Evolutionary conservation across 1,140 invertebrate genomes (phyloP).

Genomic region (Sesamia nonagrioides): DNA sequence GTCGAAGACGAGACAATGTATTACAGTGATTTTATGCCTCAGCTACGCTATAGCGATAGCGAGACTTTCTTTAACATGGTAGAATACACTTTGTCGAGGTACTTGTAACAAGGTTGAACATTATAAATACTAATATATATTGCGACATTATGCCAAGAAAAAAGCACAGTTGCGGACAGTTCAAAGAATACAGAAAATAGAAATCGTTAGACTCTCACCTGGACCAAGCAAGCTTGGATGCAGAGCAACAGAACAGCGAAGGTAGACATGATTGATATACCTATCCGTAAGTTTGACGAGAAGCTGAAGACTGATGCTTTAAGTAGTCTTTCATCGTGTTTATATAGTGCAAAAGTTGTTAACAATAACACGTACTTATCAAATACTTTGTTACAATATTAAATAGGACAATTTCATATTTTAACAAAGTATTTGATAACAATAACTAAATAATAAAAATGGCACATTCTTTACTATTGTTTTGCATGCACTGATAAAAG

Average conservation of each 20-base stretch:
- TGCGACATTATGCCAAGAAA: too few species aligned
- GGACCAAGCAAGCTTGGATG: slow-evolving; percentile 65
- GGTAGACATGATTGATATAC: slow-evolving; percentile 62
- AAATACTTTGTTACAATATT: too few species aligned
- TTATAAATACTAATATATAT: too few species aligned
- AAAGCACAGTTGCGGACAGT: too few species aligned
- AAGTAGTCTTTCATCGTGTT: not conserved
- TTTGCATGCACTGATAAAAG: slow-evolving; percentile 10
- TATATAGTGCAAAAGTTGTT: slow-evolving; percentile 18
- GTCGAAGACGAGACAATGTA: too few species aligned
- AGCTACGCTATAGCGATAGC: too few species aligned
- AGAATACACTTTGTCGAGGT: too few species aligned
- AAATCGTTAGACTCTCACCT: slow-evolving; percentile 54
- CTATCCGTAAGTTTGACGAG: not conserved
- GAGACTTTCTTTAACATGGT: too few species aligned
- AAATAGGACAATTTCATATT: not conserved
- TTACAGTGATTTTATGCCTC: too few species aligned
- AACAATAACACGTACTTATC: not conserved
- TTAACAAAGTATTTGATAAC: not conserved
- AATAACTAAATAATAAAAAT: too few species aligned
- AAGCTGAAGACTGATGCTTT: slow-evolving; percentile 35
- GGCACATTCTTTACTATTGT: not conserved
- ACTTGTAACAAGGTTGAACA: too few species aligned
- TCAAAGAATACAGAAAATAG: too few species aligned
- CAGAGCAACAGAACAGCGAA: slow-evolving; percentile 64